Evolutionary conservation across 2,113 vertebrate genomes (phyloP).

Genomic region (Mandrillus leucophaeus): DNA sequence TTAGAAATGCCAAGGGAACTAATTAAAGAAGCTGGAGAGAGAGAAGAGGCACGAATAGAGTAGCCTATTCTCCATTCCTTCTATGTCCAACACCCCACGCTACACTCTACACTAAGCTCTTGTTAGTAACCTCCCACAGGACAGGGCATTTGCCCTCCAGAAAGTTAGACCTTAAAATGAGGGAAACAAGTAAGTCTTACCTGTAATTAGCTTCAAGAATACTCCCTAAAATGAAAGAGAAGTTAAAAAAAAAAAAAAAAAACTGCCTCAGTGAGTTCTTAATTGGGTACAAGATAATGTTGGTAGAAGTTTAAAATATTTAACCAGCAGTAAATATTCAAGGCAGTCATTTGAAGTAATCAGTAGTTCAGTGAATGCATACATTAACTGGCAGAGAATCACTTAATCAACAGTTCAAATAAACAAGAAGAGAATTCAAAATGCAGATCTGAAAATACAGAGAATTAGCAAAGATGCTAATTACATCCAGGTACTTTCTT

Average conservation of each 20-base stretch:
- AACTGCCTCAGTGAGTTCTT: slow-evolving; percentile 50
- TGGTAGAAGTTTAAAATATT: slow-evolving; percentile 72
- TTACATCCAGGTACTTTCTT: neutral
- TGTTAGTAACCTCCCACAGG: neutral
- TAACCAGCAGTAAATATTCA: slow-evolving; percentile 74
- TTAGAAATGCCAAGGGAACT: slow-evolving; percentile 71
- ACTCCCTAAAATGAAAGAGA: slow-evolving; percentile 46
- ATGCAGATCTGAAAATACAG: slow-evolving; percentile 11
- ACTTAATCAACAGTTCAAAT: slow-evolving; percentile 38
- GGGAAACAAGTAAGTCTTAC: neutral
- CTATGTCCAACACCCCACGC: neutral
- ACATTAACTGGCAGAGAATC: slow-evolving; percentile 48
- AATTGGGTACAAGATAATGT: slow-evolving; percentile 60
- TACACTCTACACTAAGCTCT: neutral
- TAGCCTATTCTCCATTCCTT: neutral
- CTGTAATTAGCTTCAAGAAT: neutral
- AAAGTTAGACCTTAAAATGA: neutral
- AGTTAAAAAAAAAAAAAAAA: slow-evolving; percentile 47
- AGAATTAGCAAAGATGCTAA: slow-evolving; percentile 44
- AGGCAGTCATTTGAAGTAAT: slow-evolving; percentile 56
- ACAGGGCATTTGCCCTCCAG: neutral
- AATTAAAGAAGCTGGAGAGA: slow-evolving; percentile 56
- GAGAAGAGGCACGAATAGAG: neutral
- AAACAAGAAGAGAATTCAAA: slow-evolving; percentile 29
- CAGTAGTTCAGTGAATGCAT: neutral